Percentiles rank a stretch among this genome's conserved stretches.
Conservation (phyloP, 1,140 invertebrate genomes). For the Diorhabda carinulata region DNA sequence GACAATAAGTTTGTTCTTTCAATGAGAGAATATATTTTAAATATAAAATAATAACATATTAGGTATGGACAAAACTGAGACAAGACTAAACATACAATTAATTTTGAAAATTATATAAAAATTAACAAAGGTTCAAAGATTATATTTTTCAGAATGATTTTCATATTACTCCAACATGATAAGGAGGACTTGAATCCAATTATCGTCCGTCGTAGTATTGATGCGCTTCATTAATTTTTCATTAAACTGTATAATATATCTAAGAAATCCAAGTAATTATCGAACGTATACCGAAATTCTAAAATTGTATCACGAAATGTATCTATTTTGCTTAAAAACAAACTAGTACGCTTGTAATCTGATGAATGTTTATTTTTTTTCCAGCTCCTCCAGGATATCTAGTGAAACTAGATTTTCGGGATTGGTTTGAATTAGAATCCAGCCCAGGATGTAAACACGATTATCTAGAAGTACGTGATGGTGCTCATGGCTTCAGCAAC, state of each 20-base stretch:
- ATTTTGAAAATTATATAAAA: no score
- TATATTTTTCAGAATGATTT: no score
- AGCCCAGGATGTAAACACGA: constrained; percentile 75
- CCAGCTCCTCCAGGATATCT: constrained; percentile 70
- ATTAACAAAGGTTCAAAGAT: no score
- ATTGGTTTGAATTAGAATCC: constrained; percentile 74
- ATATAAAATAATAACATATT: no score
- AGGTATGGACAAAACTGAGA: no score
- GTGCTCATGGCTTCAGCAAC: constrained; percentile 78
- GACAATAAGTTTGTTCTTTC: no score
- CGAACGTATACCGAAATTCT: neutral
- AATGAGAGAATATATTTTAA: no score
- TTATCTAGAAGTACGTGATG: constrained; percentile 79
- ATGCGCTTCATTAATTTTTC: neutral
- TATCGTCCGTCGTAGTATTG: neutral
- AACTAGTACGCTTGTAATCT: neutral
- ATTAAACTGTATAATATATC: neutral
- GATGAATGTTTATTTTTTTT: constrained; percentile 45
- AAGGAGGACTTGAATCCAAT: neutral
- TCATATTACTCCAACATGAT: no score
- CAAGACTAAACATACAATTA: no score
- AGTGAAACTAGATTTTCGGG: constrained; percentile 76
- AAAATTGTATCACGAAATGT: neutral
- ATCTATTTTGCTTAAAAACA: neutral
- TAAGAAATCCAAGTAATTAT: neutral